phyloP scores from a whole-genome alignment of 2,888 invertebrate genomes.

The Archips crataeganus region DNA sequence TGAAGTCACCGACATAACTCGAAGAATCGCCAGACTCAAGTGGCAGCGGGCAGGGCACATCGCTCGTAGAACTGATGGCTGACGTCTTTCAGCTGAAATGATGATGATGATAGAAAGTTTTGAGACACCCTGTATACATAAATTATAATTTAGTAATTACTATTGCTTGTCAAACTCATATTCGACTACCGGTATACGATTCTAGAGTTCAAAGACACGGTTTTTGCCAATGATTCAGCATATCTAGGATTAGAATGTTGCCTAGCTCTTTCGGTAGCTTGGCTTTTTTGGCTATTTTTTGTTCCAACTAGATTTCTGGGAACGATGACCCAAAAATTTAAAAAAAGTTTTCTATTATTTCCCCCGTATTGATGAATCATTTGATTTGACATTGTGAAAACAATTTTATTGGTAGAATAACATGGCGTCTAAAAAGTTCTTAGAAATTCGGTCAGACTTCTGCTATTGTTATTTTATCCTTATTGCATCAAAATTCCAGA shows the following conservation, averaged over 20 bases:
- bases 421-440: not conserved
- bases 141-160: not conserved
- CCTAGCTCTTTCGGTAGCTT: conserved; percentile 10
- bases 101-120: too few species aligned
- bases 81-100: too few species aligned
- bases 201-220: conserved; percentile 5
- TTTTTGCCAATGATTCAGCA: conserved; percentile 24
- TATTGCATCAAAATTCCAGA: too few species aligned
- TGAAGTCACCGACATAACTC: too few species aligned
- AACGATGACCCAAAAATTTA: not conserved
- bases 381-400: not conserved
- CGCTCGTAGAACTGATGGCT: too few species aligned
- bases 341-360: not conserved
- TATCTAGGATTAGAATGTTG: conserved; percentile 1
- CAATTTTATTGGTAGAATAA: not conserved
- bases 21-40: too few species aligned
- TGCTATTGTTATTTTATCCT: not conserved
- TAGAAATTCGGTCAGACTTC: not conserved
- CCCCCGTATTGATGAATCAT: conserved; percentile 7
- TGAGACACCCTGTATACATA: too few species aligned
- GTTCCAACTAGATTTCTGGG: conserved; percentile 12
- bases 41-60: too few species aligned
- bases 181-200: not conserved
- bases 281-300: conserved; percentile 33
- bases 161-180: not conserved